phyloP scores from a whole-genome alignment of 2,113 vertebrate species.

The Oreochromis aureus region DNA sequence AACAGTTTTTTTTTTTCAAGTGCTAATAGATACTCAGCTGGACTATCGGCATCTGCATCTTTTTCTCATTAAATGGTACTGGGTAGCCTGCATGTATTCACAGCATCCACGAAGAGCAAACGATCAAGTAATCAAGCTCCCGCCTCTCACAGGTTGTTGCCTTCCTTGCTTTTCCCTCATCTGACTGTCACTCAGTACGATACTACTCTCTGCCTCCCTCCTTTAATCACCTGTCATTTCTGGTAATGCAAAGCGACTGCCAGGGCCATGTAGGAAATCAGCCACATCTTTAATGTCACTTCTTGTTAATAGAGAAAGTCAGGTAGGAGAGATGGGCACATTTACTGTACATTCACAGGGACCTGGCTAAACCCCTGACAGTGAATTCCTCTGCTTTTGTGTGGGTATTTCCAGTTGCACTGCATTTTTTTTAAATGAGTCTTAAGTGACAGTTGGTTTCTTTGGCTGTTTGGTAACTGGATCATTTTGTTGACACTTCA shows the following conservation, averaged over 20 bases:
- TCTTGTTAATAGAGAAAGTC: constrained; percentile 51
- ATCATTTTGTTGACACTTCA: background rate
- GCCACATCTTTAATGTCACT: constrained; percentile 65
- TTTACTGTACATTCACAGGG: constrained; percentile 16
- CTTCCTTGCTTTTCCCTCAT: constrained; percentile 32
- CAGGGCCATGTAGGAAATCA: constrained; percentile 57
- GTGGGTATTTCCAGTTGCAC: background rate
- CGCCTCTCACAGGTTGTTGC: constrained; percentile 43
- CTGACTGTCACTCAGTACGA: constrained; percentile 60
- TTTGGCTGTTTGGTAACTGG: constrained; percentile 13
- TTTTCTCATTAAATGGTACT: constrained; percentile 60
- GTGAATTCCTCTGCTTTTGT: background rate
- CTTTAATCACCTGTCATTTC: constrained; percentile 57
- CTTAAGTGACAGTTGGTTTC: background rate
- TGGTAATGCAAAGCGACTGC: constrained; percentile 64
- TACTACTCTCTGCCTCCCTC: constrained; percentile 29
- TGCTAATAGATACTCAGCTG: constrained; percentile 48
- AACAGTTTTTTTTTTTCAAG: background rate
- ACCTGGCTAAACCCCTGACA: background rate
- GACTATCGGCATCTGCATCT: constrained; percentile 51
- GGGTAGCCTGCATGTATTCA: constrained; percentile 35
- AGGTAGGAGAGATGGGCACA: constrained; percentile 31
- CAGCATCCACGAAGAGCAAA: constrained; percentile 4
- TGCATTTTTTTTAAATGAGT: background rate
- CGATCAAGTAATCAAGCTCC: constrained; percentile 53